A percentile compares a stretch with the other conserved stretches of the same genome.
These are phyloP conservation scores for Anthophora plumipes DNA, from an alignment of 2,888 invertebrate genomes.

Conservation along the genomic window DNA sequence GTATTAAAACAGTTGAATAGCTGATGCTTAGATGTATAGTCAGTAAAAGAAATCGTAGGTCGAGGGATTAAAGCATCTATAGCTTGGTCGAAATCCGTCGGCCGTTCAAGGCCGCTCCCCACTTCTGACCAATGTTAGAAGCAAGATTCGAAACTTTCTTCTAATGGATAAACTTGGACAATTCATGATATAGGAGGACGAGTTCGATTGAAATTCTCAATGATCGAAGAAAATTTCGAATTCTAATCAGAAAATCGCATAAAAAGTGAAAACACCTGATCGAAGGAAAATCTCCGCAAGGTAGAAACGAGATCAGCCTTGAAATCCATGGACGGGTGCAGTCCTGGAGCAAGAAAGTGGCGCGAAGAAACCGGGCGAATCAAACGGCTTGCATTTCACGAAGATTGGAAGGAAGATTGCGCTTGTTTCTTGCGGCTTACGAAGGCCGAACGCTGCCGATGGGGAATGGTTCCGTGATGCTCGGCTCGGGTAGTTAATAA, in stretches of 20 bases:
- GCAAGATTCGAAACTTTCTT: background rate
- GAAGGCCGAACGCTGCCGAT: constrained; percentile 46
- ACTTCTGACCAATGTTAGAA: no score
- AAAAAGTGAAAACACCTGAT: background rate
- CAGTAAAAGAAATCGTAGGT: no score
- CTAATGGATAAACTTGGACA: no score
- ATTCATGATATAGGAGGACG: no score
- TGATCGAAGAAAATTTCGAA: no score
- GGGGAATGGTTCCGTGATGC: constrained; percentile 62
- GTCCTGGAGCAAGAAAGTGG: constrained; percentile 59
- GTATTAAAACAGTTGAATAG: no score
- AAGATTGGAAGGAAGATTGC: constrained; percentile 67
- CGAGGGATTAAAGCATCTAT: no score
- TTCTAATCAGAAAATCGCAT: no score
- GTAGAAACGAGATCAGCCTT: constrained; percentile 12
- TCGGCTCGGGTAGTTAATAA: constrained; percentile 68
- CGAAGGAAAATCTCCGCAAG: background rate
- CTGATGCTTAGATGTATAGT: no score
- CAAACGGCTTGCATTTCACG: constrained; percentile 57
- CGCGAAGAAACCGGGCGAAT: constrained; percentile 60
- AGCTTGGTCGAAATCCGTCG: no score
- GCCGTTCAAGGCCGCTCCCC: background rate
- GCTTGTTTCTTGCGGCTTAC: constrained; percentile 63
- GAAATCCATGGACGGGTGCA: constrained; percentile 1
- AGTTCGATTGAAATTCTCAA: no score